Conservation (phyloP, 2,888 invertebrate genomes). For the Spodoptera exigua region DNA sequence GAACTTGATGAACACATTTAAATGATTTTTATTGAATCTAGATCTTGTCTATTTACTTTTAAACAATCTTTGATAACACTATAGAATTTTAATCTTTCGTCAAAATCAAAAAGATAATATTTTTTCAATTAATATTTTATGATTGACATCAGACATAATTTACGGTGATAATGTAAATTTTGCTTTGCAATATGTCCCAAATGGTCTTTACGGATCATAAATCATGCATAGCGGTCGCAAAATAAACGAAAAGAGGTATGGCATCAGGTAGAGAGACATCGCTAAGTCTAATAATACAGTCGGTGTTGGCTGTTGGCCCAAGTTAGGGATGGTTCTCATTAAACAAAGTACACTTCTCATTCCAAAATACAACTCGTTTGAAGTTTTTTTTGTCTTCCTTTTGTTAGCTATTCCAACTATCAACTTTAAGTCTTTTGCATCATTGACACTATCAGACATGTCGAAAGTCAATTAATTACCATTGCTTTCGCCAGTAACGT, state of each 20-base stretch:
- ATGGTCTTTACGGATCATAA: constrained; percentile 54
- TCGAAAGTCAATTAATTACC: constrained; percentile 62
- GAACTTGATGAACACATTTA: background rate
- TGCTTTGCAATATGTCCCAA: constrained; percentile 31
- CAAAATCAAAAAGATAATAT: constrained; percentile 36
- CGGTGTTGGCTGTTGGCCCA: constrained; percentile 81
- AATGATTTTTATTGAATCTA: background rate
- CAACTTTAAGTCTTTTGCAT: constrained; percentile 45
- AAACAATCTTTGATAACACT: constrained; percentile 37
- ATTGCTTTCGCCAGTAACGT: constrained; percentile 67
- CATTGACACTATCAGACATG: constrained; percentile 45
- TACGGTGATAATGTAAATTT: constrained; percentile 20
- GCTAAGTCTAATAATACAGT: constrained; percentile 85
- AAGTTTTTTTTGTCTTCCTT: constrained; percentile 24
- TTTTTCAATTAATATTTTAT: constrained; percentile 29
- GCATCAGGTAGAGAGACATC: constrained; percentile 80
- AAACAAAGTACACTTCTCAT: constrained; percentile 58
- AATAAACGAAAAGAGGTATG: constrained; percentile 61
- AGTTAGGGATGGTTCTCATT: constrained; percentile 69
- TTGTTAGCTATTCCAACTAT: constrained; percentile 17
- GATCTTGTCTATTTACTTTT: background rate
- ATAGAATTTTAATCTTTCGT: constrained; percentile 31
- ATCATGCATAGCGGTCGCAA: constrained; percentile 55
- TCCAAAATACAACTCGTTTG: constrained; percentile 50
- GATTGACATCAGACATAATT: constrained; percentile 23